These are phyloP conservation scores for Bursaphelenchus mucronatus DNA, from an alignment of 1,140 invertebrate species.

Conservation along the genomic window DNA sequence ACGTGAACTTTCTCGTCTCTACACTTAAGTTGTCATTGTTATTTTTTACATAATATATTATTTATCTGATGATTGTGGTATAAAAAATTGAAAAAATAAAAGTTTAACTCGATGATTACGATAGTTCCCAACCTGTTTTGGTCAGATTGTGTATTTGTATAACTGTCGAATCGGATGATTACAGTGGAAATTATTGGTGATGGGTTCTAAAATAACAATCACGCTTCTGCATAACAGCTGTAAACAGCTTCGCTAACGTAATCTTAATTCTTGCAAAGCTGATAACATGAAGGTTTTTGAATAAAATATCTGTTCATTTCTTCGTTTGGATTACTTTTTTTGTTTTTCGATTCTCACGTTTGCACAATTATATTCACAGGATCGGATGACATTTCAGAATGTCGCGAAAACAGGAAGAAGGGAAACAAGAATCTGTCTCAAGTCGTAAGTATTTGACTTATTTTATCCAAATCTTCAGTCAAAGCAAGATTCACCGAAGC, in stretches of 20 bases:
- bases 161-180: background rate
- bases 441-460: background rate
- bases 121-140: background rate
- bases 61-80: conserved; percentile 3
- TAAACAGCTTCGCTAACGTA: no score
- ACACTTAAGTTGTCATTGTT: conserved; percentile 9
- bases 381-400: background rate
- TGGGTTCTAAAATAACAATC: background rate
- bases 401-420: conserved; percentile 5
- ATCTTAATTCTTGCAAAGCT: conserved; percentile 1
- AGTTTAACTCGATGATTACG: background rate
- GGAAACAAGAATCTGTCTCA: conserved; percentile 1
- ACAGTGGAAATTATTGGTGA: background rate
- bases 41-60: background rate
- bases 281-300: conserved; percentile 5
- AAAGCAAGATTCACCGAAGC: conserved; percentile 14
- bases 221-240: no score
- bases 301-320: background rate
- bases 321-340: background rate
- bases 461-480: conserved; percentile 11
- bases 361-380: background rate
- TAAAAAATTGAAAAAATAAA: no score
- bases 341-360: no score
- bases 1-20: conserved; percentile 25
- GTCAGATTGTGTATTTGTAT: background rate